These are phyloP conservation scores for Drosophila differens DNA, from an alignment of 2,888 invertebrate genomes.

Conservation along the genomic window DNA sequence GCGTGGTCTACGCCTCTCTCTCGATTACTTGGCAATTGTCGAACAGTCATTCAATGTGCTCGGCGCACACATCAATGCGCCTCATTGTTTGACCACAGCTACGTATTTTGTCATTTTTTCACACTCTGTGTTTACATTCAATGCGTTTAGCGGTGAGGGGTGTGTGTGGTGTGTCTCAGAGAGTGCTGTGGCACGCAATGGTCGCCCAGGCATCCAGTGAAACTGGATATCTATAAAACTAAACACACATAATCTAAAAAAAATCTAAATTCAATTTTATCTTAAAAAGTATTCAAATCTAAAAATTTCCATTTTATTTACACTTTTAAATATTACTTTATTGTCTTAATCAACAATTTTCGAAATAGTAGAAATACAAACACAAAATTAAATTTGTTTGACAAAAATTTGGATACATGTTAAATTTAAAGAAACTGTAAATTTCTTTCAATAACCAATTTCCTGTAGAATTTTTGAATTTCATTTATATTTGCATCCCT, in stretches of 20 bases:
- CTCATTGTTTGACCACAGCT: constrained; percentile 58
- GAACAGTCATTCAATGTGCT: constrained; percentile 36
- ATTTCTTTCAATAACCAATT: neutral
- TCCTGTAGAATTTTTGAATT: neutral
- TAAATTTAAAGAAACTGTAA: no score
- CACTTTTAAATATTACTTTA: neutral
- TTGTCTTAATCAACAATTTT: neutral
- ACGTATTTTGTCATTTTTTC: constrained; percentile 25
- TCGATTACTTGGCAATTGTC: constrained; percentile 48
- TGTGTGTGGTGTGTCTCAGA: neutral
- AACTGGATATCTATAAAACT: neutral
- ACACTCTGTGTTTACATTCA: constrained; percentile 13
- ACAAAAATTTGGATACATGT: neutral
- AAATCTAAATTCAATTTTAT: neutral
- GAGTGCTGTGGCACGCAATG: neutral
- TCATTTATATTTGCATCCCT: neutral
- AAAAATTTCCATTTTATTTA: neutral
- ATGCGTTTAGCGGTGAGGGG: neutral
- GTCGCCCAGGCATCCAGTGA: neutral
- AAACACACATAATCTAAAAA: neutral
- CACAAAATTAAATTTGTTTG: neutral
- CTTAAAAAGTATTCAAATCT: neutral
- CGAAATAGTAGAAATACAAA: neutral
- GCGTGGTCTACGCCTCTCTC: constrained; percentile 13
- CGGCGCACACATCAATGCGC: constrained; percentile 47